phyloP scores from a whole-genome alignment of 1,140 invertebrate genomes.

The Wiebesia pumilae region DNA sequence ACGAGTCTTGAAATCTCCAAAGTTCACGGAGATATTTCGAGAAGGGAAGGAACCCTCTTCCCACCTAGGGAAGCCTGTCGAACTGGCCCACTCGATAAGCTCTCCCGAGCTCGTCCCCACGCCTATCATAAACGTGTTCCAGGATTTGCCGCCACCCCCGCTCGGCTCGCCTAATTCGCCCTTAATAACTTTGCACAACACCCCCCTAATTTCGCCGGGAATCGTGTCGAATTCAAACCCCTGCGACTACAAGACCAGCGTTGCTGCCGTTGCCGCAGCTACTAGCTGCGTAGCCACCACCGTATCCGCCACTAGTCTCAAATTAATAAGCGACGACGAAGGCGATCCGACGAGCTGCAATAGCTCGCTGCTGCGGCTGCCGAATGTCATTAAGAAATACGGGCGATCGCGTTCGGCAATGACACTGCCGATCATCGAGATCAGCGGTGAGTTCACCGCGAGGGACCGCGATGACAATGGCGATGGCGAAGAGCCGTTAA shows the following conservation, averaged over 20 bases:
- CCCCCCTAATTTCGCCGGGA: slow-evolving; percentile 59
- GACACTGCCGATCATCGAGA: slow-evolving; percentile 63
- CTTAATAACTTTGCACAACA: slow-evolving; percentile 61
- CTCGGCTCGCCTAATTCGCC: slow-evolving; percentile 50
- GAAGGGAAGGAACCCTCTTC: slow-evolving; percentile 33
- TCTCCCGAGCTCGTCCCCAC: slow-evolving; percentile 67
- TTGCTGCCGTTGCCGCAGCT: no score
- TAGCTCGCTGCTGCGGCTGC: slow-evolving; percentile 19
- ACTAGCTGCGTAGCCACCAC: background rate
- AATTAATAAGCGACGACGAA: background rate
- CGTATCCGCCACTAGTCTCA: background rate
- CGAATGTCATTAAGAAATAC: slow-evolving; percentile 59
- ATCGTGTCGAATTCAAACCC: background rate
- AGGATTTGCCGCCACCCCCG: slow-evolving; percentile 55
- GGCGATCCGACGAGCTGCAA: slow-evolving; percentile 15
- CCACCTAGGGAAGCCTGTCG: slow-evolving; percentile 60
- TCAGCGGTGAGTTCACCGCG: slow-evolving; percentile 64
- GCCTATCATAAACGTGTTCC: slow-evolving; percentile 24
- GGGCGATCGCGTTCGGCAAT: slow-evolving; percentile 68
- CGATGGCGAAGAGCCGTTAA: background rate
- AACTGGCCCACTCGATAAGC: slow-evolving; percentile 68
- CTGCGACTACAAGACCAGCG: background rate
- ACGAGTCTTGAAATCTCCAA: slow-evolving; percentile 35
- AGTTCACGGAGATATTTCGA: slow-evolving; percentile 29
- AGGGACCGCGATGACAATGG: background rate